Conservation (phyloP, 2,113 vertebrate genomes). For the Thamnaconus septentrionalis region DNA sequence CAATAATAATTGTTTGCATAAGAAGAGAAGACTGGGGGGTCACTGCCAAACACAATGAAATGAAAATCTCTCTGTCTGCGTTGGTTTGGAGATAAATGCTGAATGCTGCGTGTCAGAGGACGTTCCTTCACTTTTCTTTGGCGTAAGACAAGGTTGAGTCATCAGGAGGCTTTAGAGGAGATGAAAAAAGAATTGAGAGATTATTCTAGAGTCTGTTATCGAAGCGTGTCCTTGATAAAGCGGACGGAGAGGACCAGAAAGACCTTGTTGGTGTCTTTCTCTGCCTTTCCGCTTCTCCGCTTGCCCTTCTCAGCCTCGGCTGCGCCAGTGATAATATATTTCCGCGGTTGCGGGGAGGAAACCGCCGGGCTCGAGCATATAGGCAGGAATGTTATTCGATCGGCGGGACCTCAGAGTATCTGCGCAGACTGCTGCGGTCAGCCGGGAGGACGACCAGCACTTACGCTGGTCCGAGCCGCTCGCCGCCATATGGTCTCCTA, state of each 20-base stretch:
- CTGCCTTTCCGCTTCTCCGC: neutral
- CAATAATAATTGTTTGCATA: conserved; percentile 1
- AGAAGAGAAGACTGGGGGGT: neutral
- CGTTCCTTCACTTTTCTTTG: conserved; percentile 2
- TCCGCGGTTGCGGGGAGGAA: conserved; percentile 58
- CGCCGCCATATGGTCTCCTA: conserved; percentile 65
- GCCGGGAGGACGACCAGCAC: conserved; percentile 45
- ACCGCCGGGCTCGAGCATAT: conserved; percentile 44
- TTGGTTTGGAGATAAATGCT: neutral
- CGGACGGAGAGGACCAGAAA: conserved; percentile 10
- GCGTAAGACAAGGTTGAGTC: conserved; percentile 21
- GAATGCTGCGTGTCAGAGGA: conserved; percentile 16
- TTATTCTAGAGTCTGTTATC: conserved; percentile 23
- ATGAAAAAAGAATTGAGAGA: conserved; percentile 12
- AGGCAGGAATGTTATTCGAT: conserved; percentile 63
- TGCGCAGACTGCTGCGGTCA: conserved; percentile 47
- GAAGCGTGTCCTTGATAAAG: conserved; percentile 30
- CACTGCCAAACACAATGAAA: neutral
- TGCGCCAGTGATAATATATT: conserved; percentile 48
- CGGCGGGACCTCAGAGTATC: conserved; percentile 61
- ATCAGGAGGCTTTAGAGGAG: conserved; percentile 22
- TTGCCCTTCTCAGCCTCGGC: conserved; percentile 11
- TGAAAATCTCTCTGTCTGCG: conserved; percentile 9
- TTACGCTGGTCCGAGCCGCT: conserved; percentile 11
- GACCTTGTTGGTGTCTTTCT: conserved; percentile 45